Evolutionary conservation across 2,888 invertebrate genomes (phyloP), one percentile per base, ranked within the genome.

Genomic region (Toxonevra muliebris): DNA sequence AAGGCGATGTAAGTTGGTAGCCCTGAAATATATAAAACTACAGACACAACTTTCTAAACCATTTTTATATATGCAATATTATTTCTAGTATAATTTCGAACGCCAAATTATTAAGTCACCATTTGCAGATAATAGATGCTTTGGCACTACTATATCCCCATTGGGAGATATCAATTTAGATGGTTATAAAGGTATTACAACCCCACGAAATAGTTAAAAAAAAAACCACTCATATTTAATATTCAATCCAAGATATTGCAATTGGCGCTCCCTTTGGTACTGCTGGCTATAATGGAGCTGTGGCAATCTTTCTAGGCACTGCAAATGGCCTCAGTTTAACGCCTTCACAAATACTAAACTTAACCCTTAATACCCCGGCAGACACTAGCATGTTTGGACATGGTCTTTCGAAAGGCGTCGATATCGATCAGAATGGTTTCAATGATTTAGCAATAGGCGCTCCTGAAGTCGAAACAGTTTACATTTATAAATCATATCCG

Each of bases 121-220:
- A 10, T 70, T 64, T 41, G 57, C 62, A 17, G 52, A 55, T 9
- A 57, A 11, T 19, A 74, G 73, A 4, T 70, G 76, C 0, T 77
- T 77, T 66, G 77, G 77, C 10, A 76, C 73, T 3, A 70, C 73
- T 1, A 19, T 77, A 9, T 59, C 73, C 1, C 67, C 66, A 50
- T 52, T 77, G 17, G 76, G 90, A 17, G 91, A 92, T 79, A 79
- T 91, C 11, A 89, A 91, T 81, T 84, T 85, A 60, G 91, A 91
- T 82, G 88, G 88, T 7, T 89, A 77, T 77, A 85, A 87, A 84
- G 88, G 88, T 88, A 76, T 68, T 10, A 20, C 48, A 48, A 13
- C 3, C 48, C 5, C 15, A 48, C 48, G 15, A 30, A 30, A 30
- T 30, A 30, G 30, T 4, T 7, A 30, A 30, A 30, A 30, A 4